phyloP scores from a whole-genome alignment of 2,888 invertebrate species.

The Stenotaenia linearis region DNA sequence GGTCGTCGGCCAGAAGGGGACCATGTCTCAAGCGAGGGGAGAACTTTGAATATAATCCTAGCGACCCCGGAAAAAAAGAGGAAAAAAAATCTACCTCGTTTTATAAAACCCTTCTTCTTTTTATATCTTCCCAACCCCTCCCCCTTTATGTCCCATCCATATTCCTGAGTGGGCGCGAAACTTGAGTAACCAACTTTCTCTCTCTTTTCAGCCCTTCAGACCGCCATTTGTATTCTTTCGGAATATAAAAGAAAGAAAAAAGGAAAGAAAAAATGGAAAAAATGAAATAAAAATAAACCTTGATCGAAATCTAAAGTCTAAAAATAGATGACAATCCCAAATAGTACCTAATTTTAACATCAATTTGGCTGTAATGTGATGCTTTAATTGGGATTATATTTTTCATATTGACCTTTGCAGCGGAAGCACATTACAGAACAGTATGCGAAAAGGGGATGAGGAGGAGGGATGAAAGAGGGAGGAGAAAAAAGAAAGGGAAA shows the following conservation, averaged over 20 bases:
- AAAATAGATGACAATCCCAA: not conserved
- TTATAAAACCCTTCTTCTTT: slow-evolving; percentile 10
- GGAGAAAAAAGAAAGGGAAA: not conserved
- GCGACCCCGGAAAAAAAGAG: not conserved
- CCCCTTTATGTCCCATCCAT: slow-evolving; percentile 24
- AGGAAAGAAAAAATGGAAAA: not conserved
- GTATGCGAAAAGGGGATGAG: not conserved
- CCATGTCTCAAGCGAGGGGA: slow-evolving; percentile 15
- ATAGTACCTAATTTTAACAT: not conserved
- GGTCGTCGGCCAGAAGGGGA: slow-evolving; percentile 26
- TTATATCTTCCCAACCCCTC: slow-evolving; percentile 16
- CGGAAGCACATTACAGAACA: not conserved
- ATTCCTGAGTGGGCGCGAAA: slow-evolving; percentile 26
- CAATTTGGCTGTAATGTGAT: not conserved
- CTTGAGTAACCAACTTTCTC: slow-evolving; percentile 17
- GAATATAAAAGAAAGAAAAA: not conserved
- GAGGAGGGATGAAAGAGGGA: not conserved
- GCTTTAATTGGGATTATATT: not conserved
- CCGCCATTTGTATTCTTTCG: slow-evolving; percentile 4
- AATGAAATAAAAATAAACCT: not conserved
- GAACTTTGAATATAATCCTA: not conserved
- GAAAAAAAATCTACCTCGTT: slow-evolving; percentile 4
- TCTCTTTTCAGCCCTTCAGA: slow-evolving; percentile 8
- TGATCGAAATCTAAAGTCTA: not conserved
- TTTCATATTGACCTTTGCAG: not conserved